phyloP scores from a whole-genome alignment of 1,140 invertebrate genomes.

The Drosophila oshimai region DNA sequence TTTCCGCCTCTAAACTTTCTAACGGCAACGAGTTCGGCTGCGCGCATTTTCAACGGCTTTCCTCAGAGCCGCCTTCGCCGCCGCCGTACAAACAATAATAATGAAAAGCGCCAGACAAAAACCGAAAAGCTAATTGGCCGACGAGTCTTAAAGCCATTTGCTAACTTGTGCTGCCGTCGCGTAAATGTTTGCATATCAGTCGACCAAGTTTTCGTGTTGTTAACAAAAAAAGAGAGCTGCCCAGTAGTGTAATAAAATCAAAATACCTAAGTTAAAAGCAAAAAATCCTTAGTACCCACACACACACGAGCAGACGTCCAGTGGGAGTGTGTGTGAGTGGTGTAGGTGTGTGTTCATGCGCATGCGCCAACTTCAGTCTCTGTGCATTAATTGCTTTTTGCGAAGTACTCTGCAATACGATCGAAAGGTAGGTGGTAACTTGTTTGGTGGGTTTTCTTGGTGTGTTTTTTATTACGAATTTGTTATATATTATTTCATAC shows the following conservation, averaged over 20 bases:
- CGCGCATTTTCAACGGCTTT: constrained; percentile 21
- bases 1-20: constrained; percentile 17
- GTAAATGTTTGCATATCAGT: constrained; percentile 16
- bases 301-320: constrained; percentile 9
- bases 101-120: constrained; percentile 73
- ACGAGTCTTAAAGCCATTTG: neutral
- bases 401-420: constrained; percentile 6
- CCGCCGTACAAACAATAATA: constrained; percentile 72
- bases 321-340: constrained; percentile 32
- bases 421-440: constrained; percentile 33
- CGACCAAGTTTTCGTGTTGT: neutral
- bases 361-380: constrained; percentile 61
- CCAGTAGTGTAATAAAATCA: constrained; percentile 61
- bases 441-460: neutral
- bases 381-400: constrained; percentile 56
- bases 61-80: constrained; percentile 21
- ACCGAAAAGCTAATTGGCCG: constrained; percentile 55
- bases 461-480: neutral
- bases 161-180: neutral
- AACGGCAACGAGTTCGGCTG: constrained; percentile 42
- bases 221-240: constrained; percentile 1
- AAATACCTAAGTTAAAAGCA: constrained; percentile 74
- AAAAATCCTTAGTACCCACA: constrained; percentile 66
- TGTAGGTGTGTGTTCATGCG: constrained; percentile 54
- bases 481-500: neutral